Evolutionary conservation across 2,888 invertebrate species (phyloP), one percentile per base, ranked within the genome.

Genomic region (Lepidochrysops patricia): DNA sequence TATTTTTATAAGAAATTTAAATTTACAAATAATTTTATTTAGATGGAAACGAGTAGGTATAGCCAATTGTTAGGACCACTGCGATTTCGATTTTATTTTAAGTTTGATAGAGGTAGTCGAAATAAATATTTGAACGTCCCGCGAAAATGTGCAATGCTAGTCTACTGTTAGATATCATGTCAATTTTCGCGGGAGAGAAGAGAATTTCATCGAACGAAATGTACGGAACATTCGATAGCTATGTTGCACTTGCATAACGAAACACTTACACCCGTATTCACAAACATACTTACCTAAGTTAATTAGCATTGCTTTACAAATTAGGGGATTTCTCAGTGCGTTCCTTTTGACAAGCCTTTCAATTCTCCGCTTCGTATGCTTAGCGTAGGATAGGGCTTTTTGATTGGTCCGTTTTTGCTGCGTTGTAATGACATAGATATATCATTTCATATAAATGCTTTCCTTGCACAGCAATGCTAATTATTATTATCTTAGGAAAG

Each of bases 71-170:
- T 32, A 19, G 35, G 13, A 57, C 27, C 9, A 26, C 57, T 34
- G n/a, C 12, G 9, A 57, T 54, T 54, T 19, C 12, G 9, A 43
- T 13, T 23, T 9, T 25, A 50, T 58, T 49, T 9, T 35, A 59
- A 49, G 52, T 37, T 59, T 25, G 3, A 35, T 35, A 26, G 26
- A 12, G 35, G 15, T 15, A 26, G 50, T 26, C 37, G 27, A 57
- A 43, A 32, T 52, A 27, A 49, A 35, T 12, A 34, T 19, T 34
- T 32, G 9, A 29, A 34, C 23, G 32, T 27, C 29, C 9, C 15
- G 19, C 5, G 58, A 52, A 52, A 49, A 52, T 15, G 58, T 59
- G 52, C 58, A 59, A 59, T 59, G 58, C 58, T 59, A 59, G 58
- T 59, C 58, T 52, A 59, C 35, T 43, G 19, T 59, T 59, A 59